Evolutionary conservation across 1,140 invertebrate genomes (phyloP).

Genomic region (Telenomus remus): DNA sequence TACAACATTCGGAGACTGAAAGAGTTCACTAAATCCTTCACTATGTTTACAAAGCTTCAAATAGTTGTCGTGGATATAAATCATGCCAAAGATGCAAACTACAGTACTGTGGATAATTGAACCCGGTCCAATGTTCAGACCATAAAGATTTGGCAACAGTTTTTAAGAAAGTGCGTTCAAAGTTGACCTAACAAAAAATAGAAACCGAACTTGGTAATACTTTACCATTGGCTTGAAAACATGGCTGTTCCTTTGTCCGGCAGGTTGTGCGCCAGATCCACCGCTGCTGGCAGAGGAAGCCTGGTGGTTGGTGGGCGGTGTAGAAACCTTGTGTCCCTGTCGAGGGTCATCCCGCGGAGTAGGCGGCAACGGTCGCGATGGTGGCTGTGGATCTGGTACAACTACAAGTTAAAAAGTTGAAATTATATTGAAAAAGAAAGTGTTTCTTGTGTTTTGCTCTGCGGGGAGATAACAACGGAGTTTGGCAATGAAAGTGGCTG

Average conservation of each 20-base stretch:
- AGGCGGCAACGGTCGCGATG: slow-evolving; percentile 88
- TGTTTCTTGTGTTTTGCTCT: neutral
- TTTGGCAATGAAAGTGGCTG: neutral
- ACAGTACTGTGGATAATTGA: slow-evolving; percentile 22
- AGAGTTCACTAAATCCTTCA: slow-evolving; percentile 35
- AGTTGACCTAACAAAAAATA: neutral
- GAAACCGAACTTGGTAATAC: no score
- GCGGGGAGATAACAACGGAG: neutral
- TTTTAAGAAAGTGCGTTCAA: neutral
- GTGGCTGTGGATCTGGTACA: slow-evolving; percentile 80
- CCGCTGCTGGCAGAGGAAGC: slow-evolving; percentile 65
- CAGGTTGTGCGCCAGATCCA: slow-evolving; percentile 71
- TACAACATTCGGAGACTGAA: slow-evolving; percentile 64
- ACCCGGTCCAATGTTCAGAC: neutral
- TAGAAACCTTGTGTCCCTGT: slow-evolving; percentile 78
- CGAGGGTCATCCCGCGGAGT: slow-evolving; percentile 84
- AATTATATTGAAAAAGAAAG: slow-evolving; percentile 38
- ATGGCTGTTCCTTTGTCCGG: slow-evolving; percentile 84
- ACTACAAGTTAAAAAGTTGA: slow-evolving; percentile 67
- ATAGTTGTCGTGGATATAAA: slow-evolving; percentile 21
- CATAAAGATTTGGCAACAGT: no score
- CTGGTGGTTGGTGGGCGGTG: slow-evolving; percentile 76
- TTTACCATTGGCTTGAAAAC: slow-evolving; percentile 90
- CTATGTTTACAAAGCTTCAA: slow-evolving; percentile 47
- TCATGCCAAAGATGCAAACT: slow-evolving; percentile 57